Evolutionary conservation across 2,888 invertebrate genomes (phyloP), one percentile per base, ranked within the genome.

Genomic region (Ctena decussata): DNA sequence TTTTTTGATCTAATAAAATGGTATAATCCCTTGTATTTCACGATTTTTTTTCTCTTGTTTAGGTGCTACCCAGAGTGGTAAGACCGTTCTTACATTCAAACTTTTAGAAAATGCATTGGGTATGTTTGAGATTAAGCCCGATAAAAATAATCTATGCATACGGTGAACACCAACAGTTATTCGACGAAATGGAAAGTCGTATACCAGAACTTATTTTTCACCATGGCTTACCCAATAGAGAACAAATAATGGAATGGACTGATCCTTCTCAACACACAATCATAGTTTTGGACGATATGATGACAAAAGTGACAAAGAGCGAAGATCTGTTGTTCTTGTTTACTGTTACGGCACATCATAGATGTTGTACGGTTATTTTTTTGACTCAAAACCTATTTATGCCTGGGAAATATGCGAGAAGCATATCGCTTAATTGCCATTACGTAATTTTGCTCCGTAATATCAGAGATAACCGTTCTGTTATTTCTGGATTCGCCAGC

Each of bases 361-460:
- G 35, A 39, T 24, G 39, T 18, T 78, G 57, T n/a, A 57, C 57
- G 21, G 82, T 82, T 11, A 32, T 82, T 11, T 41, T 82, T 24
- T 27, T 82, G n/a, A 69, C 74, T 3, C 82, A 82, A 53, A 78
- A 74, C 30, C 32, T 82, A 41, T 82, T 70, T 73, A 53, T 73
- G 39, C 75, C 70, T 1, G 78, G 75, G 44, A 82, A 83, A 39
- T 53, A 71, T 57, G n/a, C 78, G 0, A 79, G 71, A 72, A 65
- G 53, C 30, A 83, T 83, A 32, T 79, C 79, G 18, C 44, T 81
- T 24, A 76, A 81, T 24, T 57, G 71, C 44, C 70, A 75, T 41
- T 76, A 81, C 57, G 27, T 79, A 24, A 69, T 83, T 44, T 37
- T 79, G 27, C 73, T 83, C 69, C 37, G 46, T 70, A 83, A 71